Percentiles rank a stretch among this genome's conserved stretches.
phyloP scores from a whole-genome alignment of 2,113 vertebrate species.

The Piprites chloris region DNA sequence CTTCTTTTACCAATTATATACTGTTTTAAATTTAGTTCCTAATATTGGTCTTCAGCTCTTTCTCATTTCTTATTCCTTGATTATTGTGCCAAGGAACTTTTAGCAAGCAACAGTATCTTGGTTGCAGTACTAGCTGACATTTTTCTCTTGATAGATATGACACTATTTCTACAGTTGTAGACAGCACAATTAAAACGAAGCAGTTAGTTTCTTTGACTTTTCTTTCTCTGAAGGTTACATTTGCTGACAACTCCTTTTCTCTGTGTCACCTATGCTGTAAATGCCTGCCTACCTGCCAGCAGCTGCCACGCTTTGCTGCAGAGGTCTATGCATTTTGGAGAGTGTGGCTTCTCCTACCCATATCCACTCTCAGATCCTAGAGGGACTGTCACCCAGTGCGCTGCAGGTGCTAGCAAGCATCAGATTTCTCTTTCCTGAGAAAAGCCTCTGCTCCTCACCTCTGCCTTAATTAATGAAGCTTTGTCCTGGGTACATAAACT shows the following conservation, averaged over 20 bases:
- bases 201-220: not conserved
- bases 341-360: rapidly evolving
- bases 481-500: not conserved
- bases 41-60: not conserved
- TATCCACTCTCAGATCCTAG: not conserved
- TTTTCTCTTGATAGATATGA: not conserved
- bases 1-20: not conserved
- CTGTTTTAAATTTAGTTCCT: not conserved
- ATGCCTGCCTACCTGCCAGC: not conserved
- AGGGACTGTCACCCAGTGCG: not conserved
- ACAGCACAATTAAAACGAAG: not conserved
- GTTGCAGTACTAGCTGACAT: not conserved
- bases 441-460: not conserved
- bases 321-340: not conserved
- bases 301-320: not conserved
- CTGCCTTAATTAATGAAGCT: not conserved
- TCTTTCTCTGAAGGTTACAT: not conserved
- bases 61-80: not conserved
- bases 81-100: not conserved
- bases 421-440: not conserved
- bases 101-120: rapidly evolving
- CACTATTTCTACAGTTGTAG: not conserved
- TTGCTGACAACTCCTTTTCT: not conserved
- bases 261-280: not conserved
- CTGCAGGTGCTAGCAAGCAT: not conserved